phyloP scores from a whole-genome alignment of 2,797 vertebrate genomes.

The Catostomus latipinnis region DNA sequence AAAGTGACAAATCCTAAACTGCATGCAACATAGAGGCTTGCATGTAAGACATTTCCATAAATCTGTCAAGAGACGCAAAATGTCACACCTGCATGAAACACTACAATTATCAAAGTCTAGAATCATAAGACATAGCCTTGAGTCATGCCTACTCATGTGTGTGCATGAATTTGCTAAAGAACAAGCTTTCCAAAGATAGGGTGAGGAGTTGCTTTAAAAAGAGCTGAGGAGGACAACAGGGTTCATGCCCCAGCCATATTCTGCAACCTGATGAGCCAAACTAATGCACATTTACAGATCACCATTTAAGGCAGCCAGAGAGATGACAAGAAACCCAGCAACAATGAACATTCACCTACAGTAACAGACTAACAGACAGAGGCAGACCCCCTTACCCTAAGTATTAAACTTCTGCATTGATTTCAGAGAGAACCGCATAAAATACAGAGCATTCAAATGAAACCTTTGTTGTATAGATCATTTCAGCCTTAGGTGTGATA shows the following conservation, averaged over 20 bases:
- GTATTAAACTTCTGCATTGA: no score
- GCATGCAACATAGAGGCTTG: constrained; percentile 15
- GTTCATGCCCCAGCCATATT: constrained; percentile 69
- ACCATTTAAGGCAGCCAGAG: constrained; percentile 56
- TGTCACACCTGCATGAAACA: constrained; percentile 73
- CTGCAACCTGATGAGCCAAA: constrained; percentile 76
- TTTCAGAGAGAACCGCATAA: no score
- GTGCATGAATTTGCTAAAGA: constrained; percentile 44
- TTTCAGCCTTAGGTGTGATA: no score
- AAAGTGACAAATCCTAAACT: constrained; percentile 35
- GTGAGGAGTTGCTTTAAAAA: constrained; percentile 3
- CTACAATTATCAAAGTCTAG: constrained; percentile 64
- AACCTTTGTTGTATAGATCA: no score
- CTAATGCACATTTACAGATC: constrained; percentile 74
- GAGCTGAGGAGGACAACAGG: constrained; percentile 60
- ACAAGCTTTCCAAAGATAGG: not conserved
- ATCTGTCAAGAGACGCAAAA: constrained; percentile 71
- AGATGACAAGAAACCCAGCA: constrained; percentile 20
- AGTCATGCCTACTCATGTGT: constrained; percentile 66
- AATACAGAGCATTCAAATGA: no score
- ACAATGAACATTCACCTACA: constrained; percentile 15
- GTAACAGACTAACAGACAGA: not conserved
- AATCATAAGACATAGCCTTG: constrained; percentile 72
- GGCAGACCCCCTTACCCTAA: no score
- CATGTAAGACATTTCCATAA: constrained; percentile 58